Evolutionary conservation across 2,888 invertebrate species (phyloP), one percentile per base, ranked within the genome.

Genomic region (Nudaria mundana): DNA sequence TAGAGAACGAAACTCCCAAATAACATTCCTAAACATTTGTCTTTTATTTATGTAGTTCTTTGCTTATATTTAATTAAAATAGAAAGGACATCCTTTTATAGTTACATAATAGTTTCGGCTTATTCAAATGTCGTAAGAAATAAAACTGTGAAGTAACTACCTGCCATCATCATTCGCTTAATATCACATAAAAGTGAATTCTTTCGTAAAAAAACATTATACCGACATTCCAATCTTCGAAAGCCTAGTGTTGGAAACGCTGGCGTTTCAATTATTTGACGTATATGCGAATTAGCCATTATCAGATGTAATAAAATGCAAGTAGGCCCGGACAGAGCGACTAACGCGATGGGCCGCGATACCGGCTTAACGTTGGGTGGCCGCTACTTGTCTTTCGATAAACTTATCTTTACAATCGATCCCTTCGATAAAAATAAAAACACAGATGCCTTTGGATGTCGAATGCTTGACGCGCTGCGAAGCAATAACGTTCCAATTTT

Each of bases 381-480:
- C 76, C 87, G 84, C 88, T 87, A 85, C 88, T 85, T 77, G 87
- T 88, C 86, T 88, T 88, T 85, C 85, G 83, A 81, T 77, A 74
- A 77, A 82, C 79, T 85, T 88, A 87, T 87, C 87, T 87, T 80
- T 73, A 83, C 80, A 81, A 86, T 87, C 87, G 85, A 86, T 85
- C 81, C 83, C 76, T 66, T 64, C 76, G 85, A 86, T 86, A 85
- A 85, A 85, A 84, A 81, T 78, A 82, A 82, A 76, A 76, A 72
- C 74, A 69, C 71, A 66, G 67, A 69, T 70, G 71, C 71, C 67
- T 72, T 66, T 68, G 69, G 66, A 79, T 71, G 81, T 76, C 75
- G 75, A 73, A 76, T 67, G 71, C 76, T 80, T 83, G 81, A 82
- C 78, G 81, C 79, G 78, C 76, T 73, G 71, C 76, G 71, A 72